A percentile compares a stretch with the other conserved stretches of the same genome.
Evolutionary conservation across 2,797 vertebrate species (phyloP).

Genomic region (Denticeps clupeoides): DNA sequence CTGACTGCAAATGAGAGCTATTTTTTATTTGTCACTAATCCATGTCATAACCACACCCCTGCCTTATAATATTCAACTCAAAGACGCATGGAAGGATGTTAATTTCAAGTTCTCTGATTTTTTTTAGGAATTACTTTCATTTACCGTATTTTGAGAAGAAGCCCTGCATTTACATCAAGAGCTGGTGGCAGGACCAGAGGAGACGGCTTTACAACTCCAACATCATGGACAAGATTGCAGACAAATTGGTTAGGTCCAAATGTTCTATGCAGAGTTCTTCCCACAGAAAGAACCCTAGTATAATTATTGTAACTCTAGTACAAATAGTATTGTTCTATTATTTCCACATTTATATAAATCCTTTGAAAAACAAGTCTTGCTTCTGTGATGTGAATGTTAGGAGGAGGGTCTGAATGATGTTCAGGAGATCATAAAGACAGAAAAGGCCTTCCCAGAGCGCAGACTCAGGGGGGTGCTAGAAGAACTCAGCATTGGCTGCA

Average conservation of each 20-base stretch:
- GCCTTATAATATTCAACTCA: too few relatives aligned
- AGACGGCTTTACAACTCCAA: constrained; percentile 86
- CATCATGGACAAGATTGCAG: constrained; percentile 87
- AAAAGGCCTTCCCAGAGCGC: constrained; percentile 85
- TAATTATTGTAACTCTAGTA: too few relatives aligned
- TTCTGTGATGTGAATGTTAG: constrained; percentile 45
- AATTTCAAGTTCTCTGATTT: too few relatives aligned
- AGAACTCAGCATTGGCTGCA: constrained; percentile 81
- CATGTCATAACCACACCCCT: too few relatives aligned
- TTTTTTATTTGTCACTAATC: too few relatives aligned
- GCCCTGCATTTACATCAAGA: constrained; percentile 91
- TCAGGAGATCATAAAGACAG: constrained; percentile 93
- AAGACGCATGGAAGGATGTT: too few relatives aligned
- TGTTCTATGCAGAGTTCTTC: not conserved
- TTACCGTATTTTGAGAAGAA: constrained; percentile 92
- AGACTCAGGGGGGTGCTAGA: constrained; percentile 86
- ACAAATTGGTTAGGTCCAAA: constrained; percentile 76
- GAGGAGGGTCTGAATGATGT: constrained; percentile 93
- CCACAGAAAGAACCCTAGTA: too few relatives aligned
- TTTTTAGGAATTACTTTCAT: constrained; percentile 95
- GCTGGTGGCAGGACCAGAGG: constrained; percentile 94
- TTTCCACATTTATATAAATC: too few relatives aligned
- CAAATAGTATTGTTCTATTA: too few relatives aligned
- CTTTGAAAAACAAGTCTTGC: not conserved
- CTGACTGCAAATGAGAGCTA: too few relatives aligned